Conservation (phyloP, 2,113 vertebrate species). For the Siphamia tubifer region DNA sequence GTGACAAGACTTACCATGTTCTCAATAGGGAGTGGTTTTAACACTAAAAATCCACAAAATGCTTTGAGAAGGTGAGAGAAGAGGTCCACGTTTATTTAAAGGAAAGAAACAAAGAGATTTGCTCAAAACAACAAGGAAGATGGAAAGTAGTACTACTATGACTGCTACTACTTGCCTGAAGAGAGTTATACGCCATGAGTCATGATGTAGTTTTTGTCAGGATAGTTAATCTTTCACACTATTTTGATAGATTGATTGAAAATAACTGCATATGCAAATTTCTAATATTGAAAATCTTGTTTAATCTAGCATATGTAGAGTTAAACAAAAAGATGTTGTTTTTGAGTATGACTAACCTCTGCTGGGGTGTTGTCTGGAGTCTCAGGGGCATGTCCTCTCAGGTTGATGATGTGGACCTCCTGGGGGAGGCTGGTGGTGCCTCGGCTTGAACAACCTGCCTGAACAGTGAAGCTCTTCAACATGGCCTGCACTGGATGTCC, state of each 20-base stretch:
- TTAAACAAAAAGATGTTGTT: too few species aligned
- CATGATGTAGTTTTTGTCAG: too few species aligned
- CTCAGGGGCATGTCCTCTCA: constrained; percentile 74
- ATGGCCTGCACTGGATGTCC: constrained; percentile 91
- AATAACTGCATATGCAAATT: too few species aligned
- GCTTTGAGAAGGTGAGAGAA: background rate
- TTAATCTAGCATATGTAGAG: too few species aligned
- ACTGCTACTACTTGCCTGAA: too few species aligned
- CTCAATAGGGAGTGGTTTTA: constrained; percentile 18
- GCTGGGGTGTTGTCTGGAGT: constrained; percentile 68
- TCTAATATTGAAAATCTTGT: too few species aligned
- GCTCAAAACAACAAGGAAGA: background rate
- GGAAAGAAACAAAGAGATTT: background rate
- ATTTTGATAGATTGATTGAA: too few species aligned
- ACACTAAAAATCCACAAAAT: background rate
- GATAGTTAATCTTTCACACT: too few species aligned
- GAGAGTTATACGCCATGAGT: background rate
- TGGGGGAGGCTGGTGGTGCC: constrained; percentile 84
- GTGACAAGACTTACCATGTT: background rate
- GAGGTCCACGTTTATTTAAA: background rate
- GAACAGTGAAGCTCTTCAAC: constrained; percentile 86
- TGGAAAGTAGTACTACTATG: too few species aligned
- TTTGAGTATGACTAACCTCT: constrained; percentile 77
- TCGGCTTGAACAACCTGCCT: constrained; percentile 92
- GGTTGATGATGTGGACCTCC: constrained; percentile 94